phyloP scores from a whole-genome alignment of 2,797 vertebrate species.

The Sciurus carolinensis region DNA sequence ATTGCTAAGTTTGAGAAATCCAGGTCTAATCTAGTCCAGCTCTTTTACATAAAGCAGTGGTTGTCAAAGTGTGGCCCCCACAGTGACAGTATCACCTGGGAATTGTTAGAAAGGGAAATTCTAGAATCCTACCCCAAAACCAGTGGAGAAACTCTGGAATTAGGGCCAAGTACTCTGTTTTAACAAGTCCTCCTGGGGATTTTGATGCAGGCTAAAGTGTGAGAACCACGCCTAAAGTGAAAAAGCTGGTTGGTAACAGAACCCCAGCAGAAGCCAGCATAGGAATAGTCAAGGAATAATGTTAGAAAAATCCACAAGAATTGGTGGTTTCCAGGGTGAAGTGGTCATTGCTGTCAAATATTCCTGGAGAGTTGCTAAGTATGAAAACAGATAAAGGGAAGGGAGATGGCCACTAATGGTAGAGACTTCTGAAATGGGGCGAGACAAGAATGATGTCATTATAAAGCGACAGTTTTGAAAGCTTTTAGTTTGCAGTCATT shows the following conservation, averaged over 20 bases:
- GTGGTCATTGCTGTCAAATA: slow-evolving; percentile 30
- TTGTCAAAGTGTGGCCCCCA: background rate
- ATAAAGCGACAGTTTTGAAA: background rate
- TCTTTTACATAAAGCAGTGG: background rate
- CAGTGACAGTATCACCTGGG: background rate
- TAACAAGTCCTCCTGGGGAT: slow-evolving; percentile 22
- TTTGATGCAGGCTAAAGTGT: slow-evolving; percentile 24
- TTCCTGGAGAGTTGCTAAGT: slow-evolving; percentile 53
- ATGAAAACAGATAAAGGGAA: slow-evolving; percentile 20
- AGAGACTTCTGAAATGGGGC: slow-evolving; percentile 50
- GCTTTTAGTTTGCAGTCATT: slow-evolving; percentile 54
- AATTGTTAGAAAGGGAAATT: slow-evolving; percentile 61
- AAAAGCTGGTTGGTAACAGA: slow-evolving; percentile 54
- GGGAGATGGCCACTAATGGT: background rate
- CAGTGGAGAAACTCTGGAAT: slow-evolving; percentile 30
- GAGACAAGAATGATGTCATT: background rate
- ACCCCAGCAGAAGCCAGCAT: slow-evolving; percentile 31
- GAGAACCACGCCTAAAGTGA: slow-evolving; percentile 40
- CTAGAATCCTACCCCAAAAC: background rate
- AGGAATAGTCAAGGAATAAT: slow-evolving; percentile 47
- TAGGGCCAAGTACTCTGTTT: slow-evolving; percentile 30
- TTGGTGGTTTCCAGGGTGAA: slow-evolving; percentile 48
- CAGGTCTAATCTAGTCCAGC: background rate
- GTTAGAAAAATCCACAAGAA: slow-evolving; percentile 53
- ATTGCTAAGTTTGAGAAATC: slow-evolving; percentile 8